These are phyloP conservation scores for Galbula dea DNA, from an alignment of 2,113 vertebrate species.

Conservation along the genomic window DNA sequence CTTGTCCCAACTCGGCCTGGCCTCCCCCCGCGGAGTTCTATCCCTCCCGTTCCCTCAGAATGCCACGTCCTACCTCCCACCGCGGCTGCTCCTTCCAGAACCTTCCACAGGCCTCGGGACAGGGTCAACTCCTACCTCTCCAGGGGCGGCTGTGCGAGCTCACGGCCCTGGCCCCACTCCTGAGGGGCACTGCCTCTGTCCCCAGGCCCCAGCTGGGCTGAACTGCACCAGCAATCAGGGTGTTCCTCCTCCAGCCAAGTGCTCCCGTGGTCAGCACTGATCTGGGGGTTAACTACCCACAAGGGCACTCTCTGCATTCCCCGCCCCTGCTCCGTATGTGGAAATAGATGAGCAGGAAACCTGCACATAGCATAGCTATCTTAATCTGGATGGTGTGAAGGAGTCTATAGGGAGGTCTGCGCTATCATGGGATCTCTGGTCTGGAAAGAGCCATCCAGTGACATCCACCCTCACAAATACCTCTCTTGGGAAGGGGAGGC, in stretches of 20 bases:
- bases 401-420: background rate
- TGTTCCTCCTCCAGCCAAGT: too few species aligned
- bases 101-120: fast-evolving
- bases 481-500: background rate
- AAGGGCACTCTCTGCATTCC: background rate
- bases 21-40: too few species aligned
- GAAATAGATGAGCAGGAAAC: background rate
- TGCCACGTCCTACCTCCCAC: too few species aligned
- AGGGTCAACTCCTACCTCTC: background rate
- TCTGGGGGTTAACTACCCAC: background rate
- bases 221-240: too few species aligned
- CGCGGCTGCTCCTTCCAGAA: background rate
- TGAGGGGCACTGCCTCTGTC: too few species aligned
- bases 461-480: fast-evolving
- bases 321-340: fast-evolving
- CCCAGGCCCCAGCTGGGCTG: too few species aligned
- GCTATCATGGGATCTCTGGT: background rate
- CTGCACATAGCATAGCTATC: fast-evolving
- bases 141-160: background rate
- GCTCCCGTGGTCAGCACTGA: background rate
- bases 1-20: fast-evolving
- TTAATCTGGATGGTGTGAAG: background rate
- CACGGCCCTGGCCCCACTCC: too few species aligned
- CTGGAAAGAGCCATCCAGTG: background rate
- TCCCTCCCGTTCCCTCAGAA: fast-evolving